Base-by-base conservation (phyloP, 1,140 invertebrate genomes). In the Mizuhopecten yessoensis region DNA sequence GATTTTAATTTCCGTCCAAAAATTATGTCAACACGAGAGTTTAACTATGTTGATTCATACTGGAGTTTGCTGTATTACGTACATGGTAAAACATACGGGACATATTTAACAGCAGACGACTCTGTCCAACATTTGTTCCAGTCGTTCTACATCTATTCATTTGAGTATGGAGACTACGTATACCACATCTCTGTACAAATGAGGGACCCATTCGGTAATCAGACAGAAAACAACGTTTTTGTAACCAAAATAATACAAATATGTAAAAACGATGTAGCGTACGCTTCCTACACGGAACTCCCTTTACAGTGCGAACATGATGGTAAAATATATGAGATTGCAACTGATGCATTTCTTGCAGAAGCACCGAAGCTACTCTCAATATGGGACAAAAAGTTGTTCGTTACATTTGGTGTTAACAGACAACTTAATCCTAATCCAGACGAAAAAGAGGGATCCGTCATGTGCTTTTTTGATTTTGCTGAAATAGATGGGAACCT, bases 171-270 rank as follows among this genome's bases (percentile, higher is more conserved):
- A 0, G 57, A 49, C 7, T 89, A 91, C 29, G 91, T 87, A 0
- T 92, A 92, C 33, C 89, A 91, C 20, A 89, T 92, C 9, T 92
- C 92, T 23, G 86, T 92, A 33, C 92, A 92, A 86, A 92, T 92
- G 92, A 90, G 89, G 7, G 92, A 92, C 89, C 90, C 90, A 45
- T 57, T 36, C 20, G 88, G 33, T 34, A 42, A 49, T n/a, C 20
- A 45, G 7, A 88, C 45, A 29, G 23, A 86, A 45, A 89, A 89
- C 13, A 91, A 91, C 34, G 86, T 39, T 34, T 92, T 90, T 92
- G 36, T 92, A 5, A 89, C 91, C 29, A 92, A 92, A 90, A 92
- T 92, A 33, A 90, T 92, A 49, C 87, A 86, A 36, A 92, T 92
- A 88, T 92, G 91, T 87, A 89, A 90, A 87, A 20, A 92, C 33